Conservation (phyloP, 1,140 invertebrate genomes). For the Cydia strobilella region DNA sequence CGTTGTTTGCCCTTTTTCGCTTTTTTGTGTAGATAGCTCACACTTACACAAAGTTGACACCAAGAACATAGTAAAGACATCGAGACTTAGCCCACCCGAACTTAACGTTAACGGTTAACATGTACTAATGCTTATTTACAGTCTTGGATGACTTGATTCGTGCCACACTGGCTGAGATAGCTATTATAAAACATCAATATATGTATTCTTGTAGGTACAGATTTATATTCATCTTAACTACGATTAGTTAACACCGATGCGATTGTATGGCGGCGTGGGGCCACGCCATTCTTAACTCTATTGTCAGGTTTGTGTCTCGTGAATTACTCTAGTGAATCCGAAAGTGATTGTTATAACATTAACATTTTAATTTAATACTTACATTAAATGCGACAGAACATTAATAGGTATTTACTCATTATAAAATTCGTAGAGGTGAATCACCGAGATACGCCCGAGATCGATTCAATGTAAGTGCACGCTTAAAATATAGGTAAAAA, state of each 20-base stretch:
- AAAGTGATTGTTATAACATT: constrained; percentile 54
- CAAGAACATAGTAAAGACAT: constrained; percentile 60
- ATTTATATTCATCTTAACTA: constrained; percentile 40
- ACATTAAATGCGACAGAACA: constrained; percentile 62
- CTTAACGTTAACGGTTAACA: constrained; percentile 55
- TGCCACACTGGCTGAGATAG: constrained; percentile 16
- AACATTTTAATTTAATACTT: constrained; percentile 52
- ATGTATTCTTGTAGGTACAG: neutral
- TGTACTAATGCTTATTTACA: constrained; percentile 62
- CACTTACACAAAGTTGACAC: constrained; percentile 60
- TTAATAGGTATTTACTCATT: constrained; percentile 57
- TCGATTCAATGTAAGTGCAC: constrained; percentile 57
- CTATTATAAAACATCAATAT: constrained; percentile 25
- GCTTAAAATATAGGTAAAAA: constrained; percentile 70
- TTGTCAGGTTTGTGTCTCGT: constrained; percentile 38
- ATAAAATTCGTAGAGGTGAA: constrained; percentile 69
- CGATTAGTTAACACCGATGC: neutral
- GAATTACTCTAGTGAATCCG: constrained; percentile 50
- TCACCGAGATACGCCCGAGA: constrained; percentile 44
- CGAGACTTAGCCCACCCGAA: constrained; percentile 55
- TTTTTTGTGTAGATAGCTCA: constrained; percentile 47
- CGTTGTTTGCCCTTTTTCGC: constrained; percentile 55
- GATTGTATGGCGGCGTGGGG: neutral
- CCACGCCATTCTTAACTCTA: constrained; percentile 34
- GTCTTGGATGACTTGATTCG: constrained; percentile 41